Evolutionary conservation across 2,797 vertebrate species (phyloP).

Genomic region (Fundulus diaphanus): DNA sequence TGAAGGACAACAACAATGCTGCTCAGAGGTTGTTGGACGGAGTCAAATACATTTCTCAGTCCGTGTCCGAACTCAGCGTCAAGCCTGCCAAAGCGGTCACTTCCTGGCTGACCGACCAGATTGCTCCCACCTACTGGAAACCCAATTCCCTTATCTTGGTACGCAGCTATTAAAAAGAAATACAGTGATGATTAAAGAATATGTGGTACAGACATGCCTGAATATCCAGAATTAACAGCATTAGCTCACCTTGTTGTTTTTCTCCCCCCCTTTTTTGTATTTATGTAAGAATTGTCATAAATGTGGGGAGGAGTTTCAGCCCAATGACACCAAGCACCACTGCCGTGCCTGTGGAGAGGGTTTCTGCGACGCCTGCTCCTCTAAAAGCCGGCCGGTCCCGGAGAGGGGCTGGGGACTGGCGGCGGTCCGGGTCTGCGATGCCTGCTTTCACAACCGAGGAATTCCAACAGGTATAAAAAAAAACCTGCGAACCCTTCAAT

Average conservation of each 20-base stretch:
- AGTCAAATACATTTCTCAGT: conserved; percentile 98
- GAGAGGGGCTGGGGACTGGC: conserved; percentile 97
- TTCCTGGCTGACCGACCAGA: conserved; percentile 98
- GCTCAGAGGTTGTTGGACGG: conserved; percentile 97
- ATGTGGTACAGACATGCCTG: background rate
- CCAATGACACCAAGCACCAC: conserved; percentile 96
- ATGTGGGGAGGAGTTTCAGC: conserved; percentile 89
- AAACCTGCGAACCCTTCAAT: too few species aligned
- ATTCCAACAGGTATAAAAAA: conserved; percentile 74
- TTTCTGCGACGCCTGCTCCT: conserved; percentile 95
- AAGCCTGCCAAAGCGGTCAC: conserved; percentile 98
- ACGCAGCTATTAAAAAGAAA: background rate
- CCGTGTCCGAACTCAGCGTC: conserved; percentile 95
- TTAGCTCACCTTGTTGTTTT: background rate
- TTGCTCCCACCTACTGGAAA: conserved; percentile 96
- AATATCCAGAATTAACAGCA: background rate
- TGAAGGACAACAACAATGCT: conserved; percentile 99
- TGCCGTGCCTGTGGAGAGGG: conserved; percentile 97
- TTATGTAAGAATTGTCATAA: conserved; percentile 89
- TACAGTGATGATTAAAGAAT: background rate
- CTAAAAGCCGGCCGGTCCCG: conserved; percentile 91
- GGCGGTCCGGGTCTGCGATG: conserved; percentile 93
- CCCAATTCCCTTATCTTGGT: conserved; percentile 96
- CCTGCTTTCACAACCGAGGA: conserved; percentile 85
- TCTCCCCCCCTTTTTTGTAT: background rate